A percentile compares a stretch with the other conserved stretches of the same genome.
phyloP scores from a whole-genome alignment of 2,888 invertebrate species.

The Agrotis clavis region DNA sequence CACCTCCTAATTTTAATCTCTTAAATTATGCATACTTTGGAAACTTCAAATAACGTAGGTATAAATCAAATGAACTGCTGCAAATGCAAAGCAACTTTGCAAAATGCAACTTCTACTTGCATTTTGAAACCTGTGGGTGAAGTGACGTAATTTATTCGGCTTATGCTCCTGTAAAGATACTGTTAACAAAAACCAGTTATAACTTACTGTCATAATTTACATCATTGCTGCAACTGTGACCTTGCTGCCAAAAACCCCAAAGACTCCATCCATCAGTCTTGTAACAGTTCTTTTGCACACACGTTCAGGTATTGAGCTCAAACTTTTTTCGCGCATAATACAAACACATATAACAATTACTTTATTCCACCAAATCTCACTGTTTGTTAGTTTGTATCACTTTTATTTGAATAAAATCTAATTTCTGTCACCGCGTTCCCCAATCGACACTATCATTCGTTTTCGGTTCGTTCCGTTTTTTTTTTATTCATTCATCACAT shows the following conservation, averaged over 20 bases:
- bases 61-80: not conserved
- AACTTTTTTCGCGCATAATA: constrained; percentile 49
- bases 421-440: constrained; percentile 35
- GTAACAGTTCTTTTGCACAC: constrained; percentile 53
- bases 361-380: constrained; percentile 39
- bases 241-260: constrained; percentile 78
- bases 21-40: not conserved
- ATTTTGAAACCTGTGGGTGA: constrained; percentile 42
- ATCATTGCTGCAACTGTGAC: constrained; percentile 81
- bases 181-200: constrained; percentile 57
- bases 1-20: not conserved
- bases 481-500: constrained; percentile 50
- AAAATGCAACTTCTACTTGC: constrained; percentile 18
- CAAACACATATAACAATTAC: constrained; percentile 26
- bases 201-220: constrained; percentile 85
- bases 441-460: constrained; percentile 45
- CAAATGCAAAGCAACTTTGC: constrained; percentile 13
- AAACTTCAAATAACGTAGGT: not conserved
- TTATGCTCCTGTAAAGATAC: not conserved
- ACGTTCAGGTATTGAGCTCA: constrained; percentile 51
- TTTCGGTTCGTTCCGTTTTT: constrained; percentile 45
- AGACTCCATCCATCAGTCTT: constrained; percentile 64
- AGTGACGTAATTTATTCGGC: constrained; percentile 59
- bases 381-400: constrained; percentile 25
- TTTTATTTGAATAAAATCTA: constrained; percentile 26